Percentiles rank a stretch among this genome's conserved stretches.
Evolutionary conservation across 1,140 invertebrate species (phyloP).

Genomic region (Brachionus rubens): DNA sequence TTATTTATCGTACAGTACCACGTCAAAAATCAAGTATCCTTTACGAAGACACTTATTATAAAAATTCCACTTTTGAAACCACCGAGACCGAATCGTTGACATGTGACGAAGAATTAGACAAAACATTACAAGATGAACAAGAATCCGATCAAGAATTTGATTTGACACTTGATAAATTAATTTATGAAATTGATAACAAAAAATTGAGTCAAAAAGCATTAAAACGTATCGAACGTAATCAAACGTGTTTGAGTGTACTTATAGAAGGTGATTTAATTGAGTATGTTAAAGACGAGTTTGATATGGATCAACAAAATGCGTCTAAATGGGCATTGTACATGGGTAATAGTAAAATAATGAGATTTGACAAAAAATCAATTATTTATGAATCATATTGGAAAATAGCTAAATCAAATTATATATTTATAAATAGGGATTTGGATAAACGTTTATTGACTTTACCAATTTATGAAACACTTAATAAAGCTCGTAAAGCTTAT

Average conservation of each 20-base stretch:
- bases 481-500: conserved; percentile 31
- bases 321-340: conserved; percentile 30
- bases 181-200: conserved; percentile 17
- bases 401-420: conserved; percentile 33
- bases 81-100: too few relatives aligned
- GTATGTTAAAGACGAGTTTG: conserved; percentile 9
- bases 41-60: too few relatives aligned
- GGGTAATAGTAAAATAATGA: conserved; percentile 42
- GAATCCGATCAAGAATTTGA: conserved; percentile 3
- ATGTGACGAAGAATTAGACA: not conserved
- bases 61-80: too few relatives aligned
- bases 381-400: conserved; percentile 43
- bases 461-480: conserved; percentile 40
- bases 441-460: conserved; percentile 23
- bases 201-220: conserved; percentile 2
- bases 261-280: conserved; percentile 41
- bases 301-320: not conserved
- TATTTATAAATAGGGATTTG: conserved; percentile 26
- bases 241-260: conserved; percentile 11
- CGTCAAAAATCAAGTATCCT: too few relatives aligned
- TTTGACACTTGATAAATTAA: not conserved
- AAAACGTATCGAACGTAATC: conserved; percentile 36
- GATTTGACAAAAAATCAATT: conserved; percentile 1
- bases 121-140: not conserved
- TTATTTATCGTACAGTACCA: too few relatives aligned